phyloP scores from a whole-genome alignment of 2,888 invertebrate species.

The Eupelmus urozonus region DNA sequence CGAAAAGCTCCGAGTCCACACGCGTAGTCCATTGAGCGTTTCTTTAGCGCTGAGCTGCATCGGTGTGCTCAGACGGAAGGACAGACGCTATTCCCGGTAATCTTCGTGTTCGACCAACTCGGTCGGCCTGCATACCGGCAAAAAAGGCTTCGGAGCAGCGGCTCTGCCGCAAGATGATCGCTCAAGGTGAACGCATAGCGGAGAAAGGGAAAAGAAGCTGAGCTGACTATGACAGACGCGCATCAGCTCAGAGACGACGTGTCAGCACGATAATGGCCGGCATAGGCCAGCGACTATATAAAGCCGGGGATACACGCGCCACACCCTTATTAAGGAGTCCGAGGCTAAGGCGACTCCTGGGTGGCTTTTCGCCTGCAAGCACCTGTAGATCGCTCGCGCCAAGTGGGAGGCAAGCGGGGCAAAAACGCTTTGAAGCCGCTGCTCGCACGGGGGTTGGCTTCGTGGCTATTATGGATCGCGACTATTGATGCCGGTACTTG shows the following conservation, averaged over 20 bases:
- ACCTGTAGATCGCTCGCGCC: too few species aligned
- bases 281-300: constrained; percentile 52
- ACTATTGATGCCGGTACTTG: too few species aligned
- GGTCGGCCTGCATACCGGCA: background rate
- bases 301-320: constrained; percentile 53
- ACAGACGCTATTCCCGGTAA: constrained; percentile 58
- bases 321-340: constrained; percentile 59
- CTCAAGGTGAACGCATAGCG: background rate
- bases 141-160: constrained; percentile 15
- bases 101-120: too few species aligned
- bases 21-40: constrained; percentile 41
- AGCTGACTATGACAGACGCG: constrained; percentile 43
- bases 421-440: too few species aligned
- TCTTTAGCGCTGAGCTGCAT: constrained; percentile 45
- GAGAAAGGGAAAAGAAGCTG: constrained; percentile 14
- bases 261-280: constrained; percentile 37
- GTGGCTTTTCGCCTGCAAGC: too few species aligned
- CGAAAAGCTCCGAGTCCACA: constrained; percentile 46
- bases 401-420: too few species aligned
- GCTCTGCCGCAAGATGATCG: constrained; percentile 44
- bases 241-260: constrained; percentile 31
- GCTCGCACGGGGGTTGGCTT: too few species aligned
- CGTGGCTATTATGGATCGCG: too few species aligned
- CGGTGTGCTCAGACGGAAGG: constrained; percentile 32
- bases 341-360: constrained; percentile 32